Evolutionary conservation across 2,113 vertebrate species (phyloP).

Genomic region (Solea senegalensis): DNA sequence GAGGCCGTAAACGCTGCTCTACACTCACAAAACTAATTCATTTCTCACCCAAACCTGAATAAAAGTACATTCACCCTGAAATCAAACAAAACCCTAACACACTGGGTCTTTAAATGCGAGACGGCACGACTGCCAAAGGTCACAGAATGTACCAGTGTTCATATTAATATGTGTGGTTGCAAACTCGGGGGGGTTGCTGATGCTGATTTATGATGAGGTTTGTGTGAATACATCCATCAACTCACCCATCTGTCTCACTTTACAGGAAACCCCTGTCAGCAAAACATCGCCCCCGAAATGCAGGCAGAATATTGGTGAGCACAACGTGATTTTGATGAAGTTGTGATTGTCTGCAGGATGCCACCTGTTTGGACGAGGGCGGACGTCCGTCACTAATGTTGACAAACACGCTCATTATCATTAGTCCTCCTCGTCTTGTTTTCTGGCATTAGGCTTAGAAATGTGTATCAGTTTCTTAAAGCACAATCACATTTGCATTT

Average conservation of each 20-base stretch:
- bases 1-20: not conserved
- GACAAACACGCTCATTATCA: slow-evolving; percentile 36
- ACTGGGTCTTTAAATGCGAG: slow-evolving; percentile 9
- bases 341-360: slow-evolving; percentile 35
- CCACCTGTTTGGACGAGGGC: slow-evolving; percentile 49
- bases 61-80: not conserved
- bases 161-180: not conserved
- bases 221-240: not conserved
- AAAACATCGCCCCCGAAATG: not conserved
- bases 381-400: slow-evolving; percentile 42
- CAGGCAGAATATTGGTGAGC: slow-evolving; percentile 27
- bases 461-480: slow-evolving; percentile 3
- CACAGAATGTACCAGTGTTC: slow-evolving; percentile 6
- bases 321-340: slow-evolving; percentile 29
- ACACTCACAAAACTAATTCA: slow-evolving; percentile 10
- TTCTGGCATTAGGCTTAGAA: slow-evolving; percentile 1
- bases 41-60: not conserved
- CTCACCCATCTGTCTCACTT: not conserved
- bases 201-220: slow-evolving; percentile 11
- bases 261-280: not conserved
- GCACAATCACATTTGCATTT: slow-evolving; percentile 28
- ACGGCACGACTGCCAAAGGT: slow-evolving; percentile 13
- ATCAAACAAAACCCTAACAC: not conserved
- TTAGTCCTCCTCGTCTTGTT: slow-evolving; percentile 21
- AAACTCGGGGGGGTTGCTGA: not conserved